phyloP scores from a whole-genome alignment of 2,797 vertebrate species.

The Melanotaenia parkinsoni region DNA sequence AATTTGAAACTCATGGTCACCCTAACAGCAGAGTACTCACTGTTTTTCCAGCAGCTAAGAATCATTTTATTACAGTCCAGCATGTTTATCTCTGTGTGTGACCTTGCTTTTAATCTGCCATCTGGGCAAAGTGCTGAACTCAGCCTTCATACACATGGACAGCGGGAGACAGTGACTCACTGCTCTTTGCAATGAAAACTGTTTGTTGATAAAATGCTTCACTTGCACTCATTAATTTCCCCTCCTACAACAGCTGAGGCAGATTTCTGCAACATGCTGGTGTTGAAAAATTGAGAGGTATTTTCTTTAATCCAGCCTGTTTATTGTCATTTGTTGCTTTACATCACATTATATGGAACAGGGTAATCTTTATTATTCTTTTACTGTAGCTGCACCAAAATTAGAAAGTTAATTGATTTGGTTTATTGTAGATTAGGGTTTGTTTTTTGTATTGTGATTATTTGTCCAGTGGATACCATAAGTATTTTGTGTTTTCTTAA shows the following conservation, averaged over 20 bases:
- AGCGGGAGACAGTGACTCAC: conserved; percentile 38
- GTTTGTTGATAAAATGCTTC: conserved; percentile 31
- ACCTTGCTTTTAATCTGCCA: conserved; percentile 60
- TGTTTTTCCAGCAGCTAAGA: conserved; percentile 34
- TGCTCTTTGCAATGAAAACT: conserved; percentile 20
- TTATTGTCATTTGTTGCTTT: not conserved
- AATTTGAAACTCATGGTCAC: not conserved
- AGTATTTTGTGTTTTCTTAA: not conserved
- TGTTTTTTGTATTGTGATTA: not conserved
- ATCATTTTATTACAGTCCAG: conserved; percentile 36
- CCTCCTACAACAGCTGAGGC: not conserved
- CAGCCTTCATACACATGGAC: conserved; percentile 33
- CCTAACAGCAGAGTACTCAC: conserved; percentile 1
- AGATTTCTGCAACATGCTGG: conserved; percentile 3
- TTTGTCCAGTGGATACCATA: not conserved
- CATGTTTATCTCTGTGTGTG: conserved; percentile 33
- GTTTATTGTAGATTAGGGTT: not conserved
- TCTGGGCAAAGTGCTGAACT: conserved; percentile 54
- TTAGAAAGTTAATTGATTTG: not conserved
- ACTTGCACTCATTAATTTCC: conserved; percentile 14
- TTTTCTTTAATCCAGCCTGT: not conserved
- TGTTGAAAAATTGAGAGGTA: not conserved
- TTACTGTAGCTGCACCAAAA: not conserved
- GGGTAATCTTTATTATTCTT: not conserved
- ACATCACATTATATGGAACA: not conserved